phyloP scores from a whole-genome alignment of 2,888 invertebrate species.

The Drosophila prolongata region DNA sequence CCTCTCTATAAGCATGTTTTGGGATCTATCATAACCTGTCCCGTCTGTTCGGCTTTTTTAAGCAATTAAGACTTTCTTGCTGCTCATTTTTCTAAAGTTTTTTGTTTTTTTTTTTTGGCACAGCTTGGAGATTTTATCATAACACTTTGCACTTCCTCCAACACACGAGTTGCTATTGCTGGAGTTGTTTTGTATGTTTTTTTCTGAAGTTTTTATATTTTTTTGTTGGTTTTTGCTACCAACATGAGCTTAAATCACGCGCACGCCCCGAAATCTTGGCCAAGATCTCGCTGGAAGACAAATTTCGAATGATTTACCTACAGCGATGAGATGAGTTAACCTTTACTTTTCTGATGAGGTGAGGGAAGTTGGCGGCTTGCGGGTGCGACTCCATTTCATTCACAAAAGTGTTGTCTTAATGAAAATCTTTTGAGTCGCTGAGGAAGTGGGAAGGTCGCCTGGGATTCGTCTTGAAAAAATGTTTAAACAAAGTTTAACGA shows the following conservation, averaged over 20 bases:
- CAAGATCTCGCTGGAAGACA: conserved; percentile 70
- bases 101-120: conserved; percentile 24
- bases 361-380: conserved; percentile 29
- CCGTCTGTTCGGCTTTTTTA: conserved; percentile 7
- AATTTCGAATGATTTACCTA: conserved; percentile 78
- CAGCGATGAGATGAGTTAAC: conserved; percentile 54
- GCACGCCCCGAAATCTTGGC: conserved; percentile 70
- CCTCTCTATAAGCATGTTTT: conserved; percentile 15
- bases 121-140: conserved; percentile 63
- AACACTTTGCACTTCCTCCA: conserved; percentile 76
- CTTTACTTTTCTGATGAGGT: conserved; percentile 11
- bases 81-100: conserved; percentile 57
- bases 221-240: conserved; percentile 41
- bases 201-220: conserved; percentile 9
- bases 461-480: conserved; percentile 46
- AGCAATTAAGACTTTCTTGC: conserved; percentile 44
- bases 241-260: conserved; percentile 71
- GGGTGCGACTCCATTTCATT: conserved; percentile 63
- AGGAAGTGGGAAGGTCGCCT: conserved; percentile 61
- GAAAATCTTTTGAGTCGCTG: conserved; percentile 61
- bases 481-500: conserved; percentile 51
- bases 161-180: conserved; percentile 28
- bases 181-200: conserved; percentile 13
- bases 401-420: conserved; percentile 74
- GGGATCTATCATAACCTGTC: conserved; percentile 38